phyloP scores from a whole-genome alignment of 2,888 invertebrate species.

The Drosophila atroscutellata region DNA sequence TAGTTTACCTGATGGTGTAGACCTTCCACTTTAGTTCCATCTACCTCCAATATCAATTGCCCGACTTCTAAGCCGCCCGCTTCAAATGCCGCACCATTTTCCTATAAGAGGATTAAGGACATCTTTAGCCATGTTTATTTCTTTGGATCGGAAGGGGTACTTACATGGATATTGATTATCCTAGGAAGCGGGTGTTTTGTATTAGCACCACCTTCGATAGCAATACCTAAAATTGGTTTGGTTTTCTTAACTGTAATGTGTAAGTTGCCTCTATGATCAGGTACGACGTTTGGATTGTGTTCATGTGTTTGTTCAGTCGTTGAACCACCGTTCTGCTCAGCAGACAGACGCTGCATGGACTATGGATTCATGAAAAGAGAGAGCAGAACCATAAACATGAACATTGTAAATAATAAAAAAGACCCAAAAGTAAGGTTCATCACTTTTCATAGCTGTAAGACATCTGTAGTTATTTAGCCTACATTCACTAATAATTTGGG shows the following conservation, averaged over 20 bases:
- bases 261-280: slow-evolving; percentile 94
- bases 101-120: slow-evolving; percentile 86
- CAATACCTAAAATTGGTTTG: slow-evolving; percentile 97
- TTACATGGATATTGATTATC: slow-evolving; percentile 98
- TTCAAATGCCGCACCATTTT: slow-evolving; percentile 96
- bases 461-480: slow-evolving; percentile 32
- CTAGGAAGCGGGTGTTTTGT: slow-evolving; percentile 97
- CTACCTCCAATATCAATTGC: slow-evolving; percentile 96
- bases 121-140: not conserved
- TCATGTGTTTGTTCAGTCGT: slow-evolving; percentile 86
- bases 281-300: slow-evolving; percentile 89
- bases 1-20: slow-evolving; percentile 89
- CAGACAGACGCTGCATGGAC: slow-evolving; percentile 91
- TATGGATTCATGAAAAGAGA: slow-evolving; percentile 78
- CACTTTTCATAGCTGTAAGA: slow-evolving; percentile 2
- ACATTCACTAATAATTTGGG: slow-evolving; percentile 36
- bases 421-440: not conserved
- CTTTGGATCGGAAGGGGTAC: slow-evolving; percentile 73
- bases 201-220: slow-evolving; percentile 98
- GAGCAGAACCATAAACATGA: slow-evolving; percentile 25
- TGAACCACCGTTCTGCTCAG: slow-evolving; percentile 87
- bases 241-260: slow-evolving; percentile 96
- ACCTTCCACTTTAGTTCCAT: slow-evolving; percentile 92
- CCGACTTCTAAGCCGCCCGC: slow-evolving; percentile 97
- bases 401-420: slow-evolving; percentile 4